These are phyloP conservation scores for Hyla sarda DNA, from an alignment of 2,113 vertebrate genomes.

Conservation along the genomic window DNA sequence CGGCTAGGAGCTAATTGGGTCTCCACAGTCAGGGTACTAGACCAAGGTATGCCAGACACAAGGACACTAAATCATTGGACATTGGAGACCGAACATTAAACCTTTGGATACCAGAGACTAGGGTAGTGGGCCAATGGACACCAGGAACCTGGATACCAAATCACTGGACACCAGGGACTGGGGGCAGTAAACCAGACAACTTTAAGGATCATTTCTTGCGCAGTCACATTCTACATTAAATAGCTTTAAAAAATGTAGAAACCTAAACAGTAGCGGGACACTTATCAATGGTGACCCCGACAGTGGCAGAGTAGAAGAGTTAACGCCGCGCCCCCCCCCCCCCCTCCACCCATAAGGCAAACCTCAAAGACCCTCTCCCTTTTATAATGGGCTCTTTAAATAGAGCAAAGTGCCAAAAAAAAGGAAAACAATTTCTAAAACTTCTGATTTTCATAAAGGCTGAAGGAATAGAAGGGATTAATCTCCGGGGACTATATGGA, in stretches of 20 bases:
- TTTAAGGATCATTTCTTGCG: no score
- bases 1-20: no score
- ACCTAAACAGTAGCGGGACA: background rate
- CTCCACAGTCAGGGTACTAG: no score
- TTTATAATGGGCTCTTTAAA: background rate
- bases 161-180: background rate
- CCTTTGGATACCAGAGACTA: no score
- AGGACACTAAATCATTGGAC: no score
- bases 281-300: background rate
- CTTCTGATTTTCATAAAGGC: constrained; percentile 16
- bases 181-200: no score
- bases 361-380: background rate
- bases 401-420: background rate
- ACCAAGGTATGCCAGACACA: no score
- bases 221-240: no score
- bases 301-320: background rate
- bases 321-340: no score
- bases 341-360: no score
- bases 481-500: constrained; percentile 40
- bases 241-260: no score
- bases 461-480: constrained; percentile 36
- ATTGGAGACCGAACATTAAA: no score
- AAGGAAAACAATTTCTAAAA: background rate
- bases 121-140: background rate
- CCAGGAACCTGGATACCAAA: background rate